These are phyloP conservation scores for Zonitis immaculata DNA, from an alignment of 2,888 invertebrate genomes.

Conservation along the genomic window DNA sequence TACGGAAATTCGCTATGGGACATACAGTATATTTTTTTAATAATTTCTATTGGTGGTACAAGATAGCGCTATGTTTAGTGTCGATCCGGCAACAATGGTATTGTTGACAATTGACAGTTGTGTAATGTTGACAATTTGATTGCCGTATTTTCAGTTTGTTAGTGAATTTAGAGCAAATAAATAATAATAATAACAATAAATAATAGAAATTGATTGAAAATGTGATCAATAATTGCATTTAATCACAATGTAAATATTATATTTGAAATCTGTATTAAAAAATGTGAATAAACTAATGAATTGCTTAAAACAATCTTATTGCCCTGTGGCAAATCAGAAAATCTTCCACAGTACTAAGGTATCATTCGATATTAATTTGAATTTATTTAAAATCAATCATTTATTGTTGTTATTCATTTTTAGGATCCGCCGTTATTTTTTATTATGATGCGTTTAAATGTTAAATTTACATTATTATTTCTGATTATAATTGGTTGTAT, in stretches of 20 bases:
- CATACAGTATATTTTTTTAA: no score
- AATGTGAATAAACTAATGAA: conserved; percentile 33
- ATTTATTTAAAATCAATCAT: neutral
- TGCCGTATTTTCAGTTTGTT: no score
- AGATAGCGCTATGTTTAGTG: no score
- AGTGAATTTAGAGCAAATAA: no score
- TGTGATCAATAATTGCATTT: neutral
- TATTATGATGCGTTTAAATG: conserved; percentile 73
- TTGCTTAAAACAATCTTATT: conserved; percentile 32
- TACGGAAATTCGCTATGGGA: no score
- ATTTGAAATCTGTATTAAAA: neutral
- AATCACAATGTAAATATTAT: neutral
- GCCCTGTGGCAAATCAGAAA: conserved; percentile 40
- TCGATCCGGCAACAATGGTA: neutral
- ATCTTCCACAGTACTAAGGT: conserved; percentile 41
- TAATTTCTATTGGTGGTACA: no score
- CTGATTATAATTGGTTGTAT: conserved; percentile 62
- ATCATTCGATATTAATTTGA: conserved; percentile 10
- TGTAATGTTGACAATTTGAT: neutral
- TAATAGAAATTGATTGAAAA: neutral
- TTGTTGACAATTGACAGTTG: neutral
- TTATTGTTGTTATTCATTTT: conserved; percentile 20
- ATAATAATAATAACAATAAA: no score
- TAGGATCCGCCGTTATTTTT: conserved; percentile 49
- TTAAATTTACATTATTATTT: conserved; percentile 66